Evolutionary conservation across 2,113 vertebrate species (phyloP), one percentile per base, ranked within the genome.

Genomic region (Corythornis madagascariensis): DNA sequence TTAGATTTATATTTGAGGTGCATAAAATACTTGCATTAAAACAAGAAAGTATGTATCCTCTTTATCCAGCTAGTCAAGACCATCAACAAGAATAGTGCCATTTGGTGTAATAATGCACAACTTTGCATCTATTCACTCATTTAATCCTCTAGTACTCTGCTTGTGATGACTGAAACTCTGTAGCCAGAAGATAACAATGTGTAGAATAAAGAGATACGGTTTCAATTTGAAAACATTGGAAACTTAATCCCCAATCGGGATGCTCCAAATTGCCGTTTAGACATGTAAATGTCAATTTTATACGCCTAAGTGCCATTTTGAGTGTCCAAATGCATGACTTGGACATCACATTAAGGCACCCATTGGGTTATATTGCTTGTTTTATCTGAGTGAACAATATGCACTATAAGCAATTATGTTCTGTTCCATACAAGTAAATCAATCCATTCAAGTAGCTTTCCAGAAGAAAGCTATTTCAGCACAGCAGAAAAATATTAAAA

Each of bases 371-470:
- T 87, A 95, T 89, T 59, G 22, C 91, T 94, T 96, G 88, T 92
- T 97, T 93, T 92, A 89, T 94, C 89, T 67, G 90, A 96, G 92
- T 93, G 88, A 89, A 93, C 92, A 91, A 95, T 74, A 95, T 92
- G 82, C 0, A 2, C 70, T 93, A 89, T 92, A 90, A 93, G 94
- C 88, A 92, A 96, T 96, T 96, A 95, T 83, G 75, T 48, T 83
- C 40, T 87, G 71, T 64, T 91, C 75, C 43, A 77, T 60, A 71
- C 64, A 93, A 95, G 89, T 81, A 95, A 93, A 96, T 92, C 91
- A 92, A 83, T 89, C 74, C 75, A 94, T 83, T 89, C 82, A 87
- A 92, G 60, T 45, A 79, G 67, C 53, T 88, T 94, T 88, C 48
- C 48, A 71, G 67, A 93, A 85, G 28, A 96, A 96, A 91, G 86